Evolutionary conservation across 2,888 invertebrate genomes (phyloP).

Genomic region (Glaucopsyche alexis): DNA sequence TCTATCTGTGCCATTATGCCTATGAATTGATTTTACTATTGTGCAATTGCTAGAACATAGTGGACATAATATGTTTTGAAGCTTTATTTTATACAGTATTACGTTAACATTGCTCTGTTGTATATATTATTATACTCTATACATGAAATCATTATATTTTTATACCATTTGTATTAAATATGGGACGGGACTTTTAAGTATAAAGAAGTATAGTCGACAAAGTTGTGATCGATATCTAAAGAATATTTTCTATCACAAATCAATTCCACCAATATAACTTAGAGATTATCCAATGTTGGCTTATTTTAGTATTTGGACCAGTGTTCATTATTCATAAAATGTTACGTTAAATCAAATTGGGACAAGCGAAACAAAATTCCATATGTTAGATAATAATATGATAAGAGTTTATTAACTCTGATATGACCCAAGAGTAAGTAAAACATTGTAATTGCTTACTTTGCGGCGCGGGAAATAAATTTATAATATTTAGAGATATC

Average conservation of each 20-base stretch:
- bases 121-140: conserved; percentile 11
- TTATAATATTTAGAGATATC: no score
- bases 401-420: not conserved
- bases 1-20: conserved; percentile 39
- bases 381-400: conserved; percentile 2
- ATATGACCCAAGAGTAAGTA: conserved; percentile 3
- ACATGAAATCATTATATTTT: conserved; percentile 21
- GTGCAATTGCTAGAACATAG: conserved; percentile 22
- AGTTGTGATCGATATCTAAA: not conserved
- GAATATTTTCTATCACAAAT: not conserved
- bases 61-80: conserved; percentile 24
- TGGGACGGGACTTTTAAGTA: conserved; percentile 11
- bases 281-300: not conserved
- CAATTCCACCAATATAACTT: not conserved
- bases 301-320: not conserved
- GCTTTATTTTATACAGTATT: conserved; percentile 28
- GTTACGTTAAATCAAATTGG: not conserved
- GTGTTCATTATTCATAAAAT: not conserved
- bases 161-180: conserved; percentile 21
- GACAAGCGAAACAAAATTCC: not conserved
- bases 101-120: conserved; percentile 24
- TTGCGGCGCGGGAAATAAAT: not conserved
- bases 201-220: not conserved
- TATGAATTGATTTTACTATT: conserved; percentile 20
- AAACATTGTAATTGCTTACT: conserved; percentile 2